Percentiles rank a stretch among this genome's conserved stretches.
Evolutionary conservation across 2,797 vertebrate species (phyloP).

Genomic region (Serranus cabrilla): DNA sequence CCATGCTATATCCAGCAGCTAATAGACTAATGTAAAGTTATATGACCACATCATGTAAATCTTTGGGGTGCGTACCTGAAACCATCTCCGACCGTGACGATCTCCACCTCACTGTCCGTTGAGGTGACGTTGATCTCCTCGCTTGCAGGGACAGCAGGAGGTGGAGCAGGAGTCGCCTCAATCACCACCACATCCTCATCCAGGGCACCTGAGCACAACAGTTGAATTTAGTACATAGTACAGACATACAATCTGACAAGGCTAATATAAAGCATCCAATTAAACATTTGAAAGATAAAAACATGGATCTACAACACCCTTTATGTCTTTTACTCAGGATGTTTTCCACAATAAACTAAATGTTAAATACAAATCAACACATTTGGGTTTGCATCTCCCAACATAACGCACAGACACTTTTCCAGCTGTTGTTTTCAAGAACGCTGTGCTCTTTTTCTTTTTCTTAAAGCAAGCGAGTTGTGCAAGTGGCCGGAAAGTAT

Average conservation of each 20-base stretch:
- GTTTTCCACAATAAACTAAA: slow-evolving; percentile 7
- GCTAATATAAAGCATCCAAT: not conserved
- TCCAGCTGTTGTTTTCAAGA: slow-evolving; percentile 23
- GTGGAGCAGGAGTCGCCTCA: slow-evolving; percentile 95
- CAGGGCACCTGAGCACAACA: slow-evolving; percentile 87
- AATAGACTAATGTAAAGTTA: not conserved
- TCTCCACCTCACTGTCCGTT: slow-evolving; percentile 99
- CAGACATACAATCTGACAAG: not conserved
- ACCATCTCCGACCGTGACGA: slow-evolving; percentile 96
- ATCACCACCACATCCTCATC: slow-evolving; percentile 99
- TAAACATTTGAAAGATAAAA: no score
- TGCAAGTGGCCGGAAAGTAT: slow-evolving; percentile 31
- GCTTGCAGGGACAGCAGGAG: slow-evolving; percentile 93
- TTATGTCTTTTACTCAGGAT: no score
- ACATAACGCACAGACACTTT: not conserved
- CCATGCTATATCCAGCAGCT: slow-evolving; percentile 37
- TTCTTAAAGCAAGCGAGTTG: slow-evolving; percentile 15
- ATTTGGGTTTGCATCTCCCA: not conserved
- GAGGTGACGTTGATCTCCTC: slow-evolving; percentile 99
- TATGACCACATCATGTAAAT: not conserved
- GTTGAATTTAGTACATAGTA: slow-evolving; percentile 4
- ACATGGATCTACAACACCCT: no score
- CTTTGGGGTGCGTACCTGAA: slow-evolving; percentile 87
- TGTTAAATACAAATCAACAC: not conserved
- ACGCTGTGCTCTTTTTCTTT: not conserved